These are phyloP conservation scores for Platyura marginata DNA, from an alignment of 1,140 invertebrate genomes.

Conservation along the genomic window DNA sequence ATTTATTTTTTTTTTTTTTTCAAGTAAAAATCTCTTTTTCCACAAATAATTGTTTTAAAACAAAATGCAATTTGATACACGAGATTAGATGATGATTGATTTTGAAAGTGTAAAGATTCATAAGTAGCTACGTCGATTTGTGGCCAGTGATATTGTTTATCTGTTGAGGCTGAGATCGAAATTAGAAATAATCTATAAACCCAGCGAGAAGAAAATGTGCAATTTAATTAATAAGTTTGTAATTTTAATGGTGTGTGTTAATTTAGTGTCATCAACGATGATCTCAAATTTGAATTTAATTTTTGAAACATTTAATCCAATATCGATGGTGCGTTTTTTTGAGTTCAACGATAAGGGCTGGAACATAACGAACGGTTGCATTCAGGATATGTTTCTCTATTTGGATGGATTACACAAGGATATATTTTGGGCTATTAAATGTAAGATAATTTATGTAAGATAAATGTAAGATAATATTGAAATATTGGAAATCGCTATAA, in stretches of 20 bases:
- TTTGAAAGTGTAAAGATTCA: not conserved
- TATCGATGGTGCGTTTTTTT: slow-evolving; percentile 1
- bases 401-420: slow-evolving; percentile 1
- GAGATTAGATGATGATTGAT: not conserved
- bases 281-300: slow-evolving; percentile 1
- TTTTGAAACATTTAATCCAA: slow-evolving; percentile 1
- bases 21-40: no score
- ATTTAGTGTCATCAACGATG: not conserved
- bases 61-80: no score
- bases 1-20: no score
- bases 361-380: not conserved
- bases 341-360: slow-evolving; percentile 1
- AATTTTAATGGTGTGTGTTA: not conserved
- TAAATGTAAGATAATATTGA: no score
- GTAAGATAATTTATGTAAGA: not conserved
- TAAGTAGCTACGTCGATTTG: not conserved
- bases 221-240: not conserved
- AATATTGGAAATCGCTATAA: no score
- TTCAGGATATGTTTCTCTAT: slow-evolving; percentile 1
- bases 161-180: no score
- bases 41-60: no score
- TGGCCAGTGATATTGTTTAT: not conserved
- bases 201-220: not conserved
- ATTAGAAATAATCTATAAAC: no score
- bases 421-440: not conserved